Conservation (phyloP, 2,113 vertebrate genomes). For the Ammodytes marinus region DNA sequence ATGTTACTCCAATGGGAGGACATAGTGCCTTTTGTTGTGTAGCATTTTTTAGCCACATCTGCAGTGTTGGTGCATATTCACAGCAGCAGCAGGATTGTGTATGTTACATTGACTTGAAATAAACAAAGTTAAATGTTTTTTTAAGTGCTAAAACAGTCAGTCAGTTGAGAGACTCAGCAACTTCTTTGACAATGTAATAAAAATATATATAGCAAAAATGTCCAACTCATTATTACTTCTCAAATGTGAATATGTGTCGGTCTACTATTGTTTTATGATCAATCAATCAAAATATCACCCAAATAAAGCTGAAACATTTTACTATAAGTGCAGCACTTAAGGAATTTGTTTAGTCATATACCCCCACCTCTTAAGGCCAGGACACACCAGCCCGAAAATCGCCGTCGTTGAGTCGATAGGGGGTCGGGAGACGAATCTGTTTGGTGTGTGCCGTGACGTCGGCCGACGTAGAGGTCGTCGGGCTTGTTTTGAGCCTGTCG, state of each 20-base stretch:
- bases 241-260: background rate
- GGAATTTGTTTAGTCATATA: background rate
- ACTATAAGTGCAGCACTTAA: background rate
- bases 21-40: background rate
- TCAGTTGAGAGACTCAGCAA: background rate
- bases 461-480: too few species aligned
- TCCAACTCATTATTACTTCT: background rate
- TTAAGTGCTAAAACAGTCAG: background rate
- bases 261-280: background rate
- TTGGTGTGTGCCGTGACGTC: too few species aligned
- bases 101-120: background rate
- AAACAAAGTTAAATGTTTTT: background rate
- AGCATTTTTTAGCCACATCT: background rate
- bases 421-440: too few species aligned
- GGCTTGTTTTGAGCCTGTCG: too few species aligned
- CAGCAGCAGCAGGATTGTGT: background rate
- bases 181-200: too few species aligned
- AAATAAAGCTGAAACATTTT: background rate
- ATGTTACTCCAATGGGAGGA: background rate
- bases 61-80: background rate
- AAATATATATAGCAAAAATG: background rate
- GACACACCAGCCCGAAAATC: too few species aligned
- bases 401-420: too few species aligned
- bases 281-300: background rate
- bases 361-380: constrained; percentile 1